phyloP scores from a whole-genome alignment of 2,888 invertebrate genomes.

The Ferrisia virgata region DNA sequence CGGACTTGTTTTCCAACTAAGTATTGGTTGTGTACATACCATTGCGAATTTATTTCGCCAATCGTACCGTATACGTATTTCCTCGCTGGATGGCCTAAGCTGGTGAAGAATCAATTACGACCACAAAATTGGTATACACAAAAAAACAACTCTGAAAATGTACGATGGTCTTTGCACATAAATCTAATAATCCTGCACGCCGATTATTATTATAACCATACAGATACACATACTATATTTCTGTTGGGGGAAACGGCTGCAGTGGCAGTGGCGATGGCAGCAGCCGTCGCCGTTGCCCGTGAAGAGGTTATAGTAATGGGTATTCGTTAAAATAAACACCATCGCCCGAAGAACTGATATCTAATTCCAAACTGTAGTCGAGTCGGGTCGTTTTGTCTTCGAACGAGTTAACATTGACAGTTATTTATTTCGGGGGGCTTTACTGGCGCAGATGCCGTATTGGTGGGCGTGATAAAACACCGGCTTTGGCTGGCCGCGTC shows the following conservation, averaged over 20 bases:
- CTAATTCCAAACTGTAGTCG: background rate
- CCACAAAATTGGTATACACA: background rate
- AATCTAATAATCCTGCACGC: background rate
- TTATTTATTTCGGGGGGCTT: constrained; percentile 9
- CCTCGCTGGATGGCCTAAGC: no score
- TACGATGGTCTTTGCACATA: background rate
- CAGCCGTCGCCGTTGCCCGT: no score
- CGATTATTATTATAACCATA: no score
- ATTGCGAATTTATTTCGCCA: no score
- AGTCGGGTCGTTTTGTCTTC: constrained; percentile 1
- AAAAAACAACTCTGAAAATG: background rate
- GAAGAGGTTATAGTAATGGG: background rate
- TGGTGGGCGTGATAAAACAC: background rate
- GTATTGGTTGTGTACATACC: no score
- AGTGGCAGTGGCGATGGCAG: background rate
- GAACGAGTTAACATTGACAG: constrained; percentile 27
- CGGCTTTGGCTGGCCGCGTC: background rate
- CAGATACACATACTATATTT: no score
- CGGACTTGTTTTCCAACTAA: no score
- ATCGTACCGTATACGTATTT: no score
- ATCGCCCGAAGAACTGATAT: background rate
- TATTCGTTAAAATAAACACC: constrained; percentile 8
- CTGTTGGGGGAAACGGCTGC: background rate
- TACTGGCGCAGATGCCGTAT: background rate
- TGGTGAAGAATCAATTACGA: no score